phyloP scores from a whole-genome alignment of 2,888 invertebrate species.

The Ornithoptera priamus region DNA sequence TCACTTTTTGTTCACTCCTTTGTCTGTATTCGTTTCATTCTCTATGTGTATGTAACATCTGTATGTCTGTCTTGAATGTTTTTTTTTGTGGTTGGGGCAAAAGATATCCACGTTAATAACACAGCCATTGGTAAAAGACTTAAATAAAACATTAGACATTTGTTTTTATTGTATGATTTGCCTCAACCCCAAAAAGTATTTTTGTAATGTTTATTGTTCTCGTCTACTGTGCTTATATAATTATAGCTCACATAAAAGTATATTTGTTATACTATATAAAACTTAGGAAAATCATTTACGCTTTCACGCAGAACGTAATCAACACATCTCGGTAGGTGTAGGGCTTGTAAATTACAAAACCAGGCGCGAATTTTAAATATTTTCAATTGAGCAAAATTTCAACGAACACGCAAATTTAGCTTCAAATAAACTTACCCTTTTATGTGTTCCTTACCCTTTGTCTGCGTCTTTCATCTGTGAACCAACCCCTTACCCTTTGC shows the following conservation, averaged over 20 bases:
- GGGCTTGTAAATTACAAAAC: constrained; percentile 70
- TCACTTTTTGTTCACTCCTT: constrained; percentile 76
- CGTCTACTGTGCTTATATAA: constrained; percentile 79
- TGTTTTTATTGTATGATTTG: constrained; percentile 39
- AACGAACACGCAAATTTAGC: constrained; percentile 79
- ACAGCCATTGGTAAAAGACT: constrained; percentile 33
- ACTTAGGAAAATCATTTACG: constrained; percentile 80
- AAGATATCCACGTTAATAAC: constrained; percentile 46
- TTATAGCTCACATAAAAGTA: constrained; percentile 73
- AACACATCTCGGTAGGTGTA: constrained; percentile 72
- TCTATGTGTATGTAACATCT: constrained; percentile 82
- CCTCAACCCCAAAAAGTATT: constrained; percentile 70
- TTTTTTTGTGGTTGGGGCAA: constrained; percentile 72
- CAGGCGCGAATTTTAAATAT: constrained; percentile 69
- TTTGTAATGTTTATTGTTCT: constrained; percentile 78
- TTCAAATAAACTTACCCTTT: constrained; percentile 81
- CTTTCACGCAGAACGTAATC: constrained; percentile 78
- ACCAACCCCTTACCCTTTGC: constrained; percentile 78
- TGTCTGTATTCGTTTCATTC: constrained; percentile 80
- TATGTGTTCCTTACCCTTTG: constrained; percentile 85
- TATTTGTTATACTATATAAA: constrained; percentile 69
- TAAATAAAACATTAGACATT: not conserved
- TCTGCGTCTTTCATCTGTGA: constrained; percentile 91
- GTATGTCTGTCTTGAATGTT: constrained; percentile 80
- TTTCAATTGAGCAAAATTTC: constrained; percentile 75